Evolutionary conservation across 2,888 invertebrate genomes (phyloP).

Genomic region (Chymomyza procnemis): DNA sequence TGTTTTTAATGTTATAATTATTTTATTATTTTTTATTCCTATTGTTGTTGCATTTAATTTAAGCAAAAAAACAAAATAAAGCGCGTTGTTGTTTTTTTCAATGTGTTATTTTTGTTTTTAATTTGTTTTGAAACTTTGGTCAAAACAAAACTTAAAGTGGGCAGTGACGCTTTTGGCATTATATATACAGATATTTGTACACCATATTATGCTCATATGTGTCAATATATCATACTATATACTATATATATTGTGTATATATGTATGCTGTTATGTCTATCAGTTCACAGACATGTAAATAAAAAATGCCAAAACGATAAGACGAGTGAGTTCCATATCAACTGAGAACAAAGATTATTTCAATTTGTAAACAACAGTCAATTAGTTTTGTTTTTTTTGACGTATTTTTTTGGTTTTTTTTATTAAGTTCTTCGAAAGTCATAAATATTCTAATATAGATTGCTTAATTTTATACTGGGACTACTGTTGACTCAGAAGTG

Average conservation of each 20-base stretch:
- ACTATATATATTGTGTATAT: too few relatives aligned
- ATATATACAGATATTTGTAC: neutral
- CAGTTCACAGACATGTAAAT: neutral
- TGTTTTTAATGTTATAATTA: conserved; percentile 18
- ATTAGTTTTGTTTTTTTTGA: neutral
- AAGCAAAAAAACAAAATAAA: neutral
- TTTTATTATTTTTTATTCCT: conserved; percentile 22
- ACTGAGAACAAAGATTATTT: neutral
- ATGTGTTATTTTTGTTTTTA: neutral
- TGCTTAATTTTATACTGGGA: neutral
- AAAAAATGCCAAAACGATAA: neutral
- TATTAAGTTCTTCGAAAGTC: neutral
- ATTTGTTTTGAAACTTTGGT: neutral
- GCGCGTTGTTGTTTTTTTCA: neutral
- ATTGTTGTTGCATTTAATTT: conserved; percentile 1
- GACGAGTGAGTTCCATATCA: neutral
- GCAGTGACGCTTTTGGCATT: neutral
- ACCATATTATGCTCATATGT: neutral
- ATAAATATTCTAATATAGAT: neutral
- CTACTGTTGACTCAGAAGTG: neutral
- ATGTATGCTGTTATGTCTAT: neutral
- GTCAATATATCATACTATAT: neutral
- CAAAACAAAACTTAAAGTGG: neutral
- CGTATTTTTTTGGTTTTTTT: neutral
- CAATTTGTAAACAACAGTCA: neutral